Base-by-base conservation (phyloP, 2,888 invertebrate species). In the Stenodera caucasica region DNA sequence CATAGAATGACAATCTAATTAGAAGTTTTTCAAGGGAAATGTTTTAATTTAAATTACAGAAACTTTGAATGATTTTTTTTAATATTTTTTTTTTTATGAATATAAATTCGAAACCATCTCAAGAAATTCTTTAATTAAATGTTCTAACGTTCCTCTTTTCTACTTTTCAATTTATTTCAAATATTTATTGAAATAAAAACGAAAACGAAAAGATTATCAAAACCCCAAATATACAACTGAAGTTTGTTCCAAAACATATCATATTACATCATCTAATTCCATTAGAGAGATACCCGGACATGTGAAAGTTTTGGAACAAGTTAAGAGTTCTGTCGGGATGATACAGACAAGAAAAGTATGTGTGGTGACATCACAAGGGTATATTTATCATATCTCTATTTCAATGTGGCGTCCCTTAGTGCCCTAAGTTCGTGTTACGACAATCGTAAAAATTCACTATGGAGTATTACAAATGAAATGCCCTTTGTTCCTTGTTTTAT, bases 221-320 rank as follows among this genome's bases (percentile, higher is more conserved):
- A 4, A 26, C 5, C 2, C 26, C 5, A 26, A 26, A 5, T 26
- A 26, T 26, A 5, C 5, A 26, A 26, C 5, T 26, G 45, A 21
- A 45, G 64, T 67, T 65, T 60, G 60, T 61, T 58, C 57, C 49
- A 35, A 53, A 66, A 67, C 67, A 69, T 69, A 69, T 69, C 67
- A 67, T 65, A 65, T 59, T 64, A 64, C 61, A 62, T 59, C 58
- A 63, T 52, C 64, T 69, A 69, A 69, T 67, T 66, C 67, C 69
- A 66, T 69, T 69, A 69, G 66, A 65, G 45, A 45, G 15, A 3
- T 45, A 30, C 61, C 64, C 58, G 66, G 58, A 67, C 67, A 69
- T 64, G 64, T 68, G 63, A 68, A 66, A 70, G 62, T 61, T 70
- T 67, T 62, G 64, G 63, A 70, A 67, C 67, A 70, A 68, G 66